These are phyloP conservation scores for Popillia japonica DNA, from an alignment of 1,140 invertebrate species.

Conservation along the genomic window DNA sequence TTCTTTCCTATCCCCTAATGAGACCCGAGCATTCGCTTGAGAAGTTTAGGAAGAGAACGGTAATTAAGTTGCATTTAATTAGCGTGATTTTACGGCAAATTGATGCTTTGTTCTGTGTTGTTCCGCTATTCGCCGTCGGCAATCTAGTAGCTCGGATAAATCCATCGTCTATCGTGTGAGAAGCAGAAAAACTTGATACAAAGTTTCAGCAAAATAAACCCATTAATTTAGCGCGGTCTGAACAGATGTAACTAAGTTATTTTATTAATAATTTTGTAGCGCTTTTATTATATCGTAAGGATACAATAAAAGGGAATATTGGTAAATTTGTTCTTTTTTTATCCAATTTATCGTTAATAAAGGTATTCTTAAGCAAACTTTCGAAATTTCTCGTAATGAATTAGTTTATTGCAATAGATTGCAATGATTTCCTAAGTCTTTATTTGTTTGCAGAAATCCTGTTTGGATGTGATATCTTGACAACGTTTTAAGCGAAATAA, in stretches of 20 bases:
- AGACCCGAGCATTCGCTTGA: not conserved
- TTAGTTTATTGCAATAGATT: no score
- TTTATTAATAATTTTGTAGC: not conserved
- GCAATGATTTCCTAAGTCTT: no score
- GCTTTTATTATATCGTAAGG: no score
- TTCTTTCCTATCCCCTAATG: not conserved
- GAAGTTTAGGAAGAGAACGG: not conserved
- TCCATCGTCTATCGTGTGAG: not conserved
- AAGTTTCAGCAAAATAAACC: not conserved
- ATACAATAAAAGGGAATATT: no score
- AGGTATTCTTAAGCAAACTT: no score
- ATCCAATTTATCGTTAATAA: no score
- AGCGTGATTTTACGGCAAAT: not conserved
- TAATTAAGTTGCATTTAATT: conserved; percentile 6
- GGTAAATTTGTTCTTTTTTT: no score
- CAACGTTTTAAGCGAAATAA: no score
- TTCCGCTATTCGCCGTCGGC: not conserved
- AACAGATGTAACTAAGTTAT: not conserved
- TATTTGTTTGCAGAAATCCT: no score
- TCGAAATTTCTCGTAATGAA: no score
- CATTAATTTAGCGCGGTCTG: not conserved
- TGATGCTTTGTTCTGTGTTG: not conserved
- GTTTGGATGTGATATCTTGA: no score
- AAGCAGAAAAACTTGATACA: not conserved
- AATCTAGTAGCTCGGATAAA: not conserved